A percentile compares a stretch with the other conserved stretches of the same genome.
Evolutionary conservation across 2,797 vertebrate species (phyloP).

Genomic region (Ctenochaetus hawaiiensis): DNA sequence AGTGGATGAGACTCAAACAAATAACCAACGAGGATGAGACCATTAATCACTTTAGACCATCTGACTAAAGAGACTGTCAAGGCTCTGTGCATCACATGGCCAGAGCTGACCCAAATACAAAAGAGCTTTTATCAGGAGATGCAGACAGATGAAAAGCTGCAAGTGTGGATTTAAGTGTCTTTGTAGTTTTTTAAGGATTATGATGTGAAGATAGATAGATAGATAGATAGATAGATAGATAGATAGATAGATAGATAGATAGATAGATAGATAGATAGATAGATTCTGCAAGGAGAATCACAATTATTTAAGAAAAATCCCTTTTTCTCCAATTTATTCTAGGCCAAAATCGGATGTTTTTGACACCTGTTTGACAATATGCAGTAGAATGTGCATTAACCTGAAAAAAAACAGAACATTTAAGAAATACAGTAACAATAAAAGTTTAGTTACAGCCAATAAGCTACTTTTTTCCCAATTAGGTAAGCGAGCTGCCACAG

Average conservation of each 20-base stretch:
- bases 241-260: background rate
- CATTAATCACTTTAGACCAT: conserved; percentile 32
- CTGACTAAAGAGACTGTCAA: conserved; percentile 43
- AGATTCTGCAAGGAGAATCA: background rate
- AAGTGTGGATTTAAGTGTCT: conserved; percentile 48
- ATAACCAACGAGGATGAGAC: conserved; percentile 21
- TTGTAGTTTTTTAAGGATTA: conserved; percentile 63
- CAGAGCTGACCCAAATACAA: conserved; percentile 73
- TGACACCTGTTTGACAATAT: no score
- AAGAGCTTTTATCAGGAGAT: conserved; percentile 65
- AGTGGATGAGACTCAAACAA: conserved; percentile 10
- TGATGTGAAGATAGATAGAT: conserved; percentile 3
- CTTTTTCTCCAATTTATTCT: no score
- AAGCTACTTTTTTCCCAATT: no score
- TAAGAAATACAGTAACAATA: no score
- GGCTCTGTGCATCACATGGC: conserved; percentile 52
- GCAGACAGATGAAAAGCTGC: conserved; percentile 44
- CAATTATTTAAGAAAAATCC: no score
- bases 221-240: background rate
- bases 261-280: background rate
- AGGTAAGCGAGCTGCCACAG: no score
- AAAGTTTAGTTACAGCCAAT: no score
- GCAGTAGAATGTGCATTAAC: no score
- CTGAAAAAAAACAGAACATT: no score
- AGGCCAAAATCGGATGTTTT: no score